These are phyloP conservation scores for Iselma pallidipennis DNA, from an alignment of 2,888 invertebrate genomes.

Conservation along the genomic window DNA sequence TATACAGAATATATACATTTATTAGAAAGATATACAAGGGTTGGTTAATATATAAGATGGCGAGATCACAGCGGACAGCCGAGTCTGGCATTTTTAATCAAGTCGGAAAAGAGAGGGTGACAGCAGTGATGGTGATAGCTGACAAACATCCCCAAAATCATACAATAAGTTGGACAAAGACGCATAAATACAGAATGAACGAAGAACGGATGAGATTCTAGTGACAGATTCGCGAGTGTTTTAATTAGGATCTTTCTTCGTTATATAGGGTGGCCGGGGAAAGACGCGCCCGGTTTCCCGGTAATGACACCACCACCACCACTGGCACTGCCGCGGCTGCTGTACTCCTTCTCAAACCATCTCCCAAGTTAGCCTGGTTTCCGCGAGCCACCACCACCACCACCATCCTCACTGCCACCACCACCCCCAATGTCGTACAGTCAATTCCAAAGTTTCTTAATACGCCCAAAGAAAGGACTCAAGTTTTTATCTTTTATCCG, in stretches of 20 bases:
- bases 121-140: conserved; percentile 19
- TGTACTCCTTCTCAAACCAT: no score
- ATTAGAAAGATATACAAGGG: conserved; percentile 37
- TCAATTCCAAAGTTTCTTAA: not conserved
- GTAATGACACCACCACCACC: not conserved
- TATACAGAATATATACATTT: no score
- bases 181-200: no score
- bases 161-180: no score
- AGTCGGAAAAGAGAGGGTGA: not conserved
- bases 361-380: not conserved
- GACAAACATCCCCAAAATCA: no score
- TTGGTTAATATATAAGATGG: conserved; percentile 45
- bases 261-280: conserved; percentile 31
- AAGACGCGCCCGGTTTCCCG: not conserved
- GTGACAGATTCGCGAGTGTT: conserved; percentile 35
- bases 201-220: no score
- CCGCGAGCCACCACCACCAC: not conserved
- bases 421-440: no score
- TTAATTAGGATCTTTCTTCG: conserved; percentile 46
- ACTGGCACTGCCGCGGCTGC: no score
- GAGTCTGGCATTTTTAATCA: conserved; percentile 4
- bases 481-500: not conserved
- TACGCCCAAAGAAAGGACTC: not conserved
- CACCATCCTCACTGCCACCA: no score
- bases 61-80: no score